Evolutionary conservation across 2,888 invertebrate species (phyloP).

Genomic region (Pachliopta kotzebuea): DNA sequence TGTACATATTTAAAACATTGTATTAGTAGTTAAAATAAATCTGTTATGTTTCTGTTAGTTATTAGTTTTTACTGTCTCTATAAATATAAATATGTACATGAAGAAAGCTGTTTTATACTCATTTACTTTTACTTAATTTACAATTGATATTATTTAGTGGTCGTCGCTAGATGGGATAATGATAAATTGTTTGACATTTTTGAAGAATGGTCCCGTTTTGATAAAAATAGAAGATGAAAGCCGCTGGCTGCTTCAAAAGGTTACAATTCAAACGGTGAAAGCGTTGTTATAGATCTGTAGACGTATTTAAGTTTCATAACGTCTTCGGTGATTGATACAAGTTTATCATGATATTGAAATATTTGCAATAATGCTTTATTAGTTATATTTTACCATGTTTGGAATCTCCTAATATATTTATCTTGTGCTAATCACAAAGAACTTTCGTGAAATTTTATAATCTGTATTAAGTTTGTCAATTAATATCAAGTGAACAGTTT

Average conservation of each 20-base stretch:
- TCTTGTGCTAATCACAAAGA: too few species aligned
- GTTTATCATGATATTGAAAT: background rate
- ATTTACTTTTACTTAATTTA: background rate
- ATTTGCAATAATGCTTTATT: background rate
- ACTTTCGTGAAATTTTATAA: too few species aligned
- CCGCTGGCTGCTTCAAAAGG: conserved; percentile 1
- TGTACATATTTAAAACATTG: background rate
- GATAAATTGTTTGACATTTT: conserved; percentile 17
- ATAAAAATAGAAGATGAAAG: conserved; percentile 14
- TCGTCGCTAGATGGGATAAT: background rate
- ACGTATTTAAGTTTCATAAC: background rate
- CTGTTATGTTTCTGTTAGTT: background rate
- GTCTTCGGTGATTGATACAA: background rate
- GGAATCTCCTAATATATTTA: too few species aligned
- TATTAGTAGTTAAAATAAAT: too few species aligned
- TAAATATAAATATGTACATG: background rate
- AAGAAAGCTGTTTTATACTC: background rate
- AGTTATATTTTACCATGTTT: background rate
- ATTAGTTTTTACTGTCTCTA: background rate
- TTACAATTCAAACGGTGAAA: conserved; percentile 9
- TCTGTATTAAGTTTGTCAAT: too few species aligned
- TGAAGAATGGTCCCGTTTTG: conserved; percentile 18
- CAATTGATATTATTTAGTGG: background rate
- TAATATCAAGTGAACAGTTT: too few species aligned
- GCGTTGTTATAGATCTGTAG: conserved; percentile 9